These are phyloP conservation scores for Heterodera filipjevi DNA, from an alignment of 2,888 invertebrate species.

Conservation along the genomic window DNA sequence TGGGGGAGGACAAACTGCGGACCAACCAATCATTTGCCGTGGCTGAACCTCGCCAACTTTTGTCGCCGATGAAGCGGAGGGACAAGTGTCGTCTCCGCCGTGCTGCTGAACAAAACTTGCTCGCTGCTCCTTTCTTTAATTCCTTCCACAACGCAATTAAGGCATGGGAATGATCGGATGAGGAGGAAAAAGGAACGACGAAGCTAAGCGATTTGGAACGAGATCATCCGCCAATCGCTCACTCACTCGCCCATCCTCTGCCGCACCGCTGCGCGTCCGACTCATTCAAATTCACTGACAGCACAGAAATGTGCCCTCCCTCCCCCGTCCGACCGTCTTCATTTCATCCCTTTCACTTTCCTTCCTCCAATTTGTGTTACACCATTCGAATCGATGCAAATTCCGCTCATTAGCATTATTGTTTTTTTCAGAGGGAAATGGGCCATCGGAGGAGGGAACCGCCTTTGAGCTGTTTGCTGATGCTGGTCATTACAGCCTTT, in stretches of 20 bases:
- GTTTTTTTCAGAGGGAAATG: neutral
- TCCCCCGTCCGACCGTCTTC: neutral
- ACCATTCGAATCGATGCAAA: neutral
- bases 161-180: neutral
- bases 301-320: neutral
- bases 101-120: slow-evolving; percentile 5
- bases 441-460: neutral
- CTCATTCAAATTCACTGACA: neutral
- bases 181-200: neutral
- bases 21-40: neutral
- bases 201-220: neutral
- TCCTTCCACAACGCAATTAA: neutral
- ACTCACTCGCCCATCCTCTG: neutral
- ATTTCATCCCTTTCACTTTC: neutral
- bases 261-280: neutral
- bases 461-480: neutral
- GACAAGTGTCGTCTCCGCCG: too few relatives aligned
- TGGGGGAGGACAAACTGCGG: neutral
- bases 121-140: neutral
- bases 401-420: neutral
- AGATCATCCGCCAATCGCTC: neutral
- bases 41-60: neutral
- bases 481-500: neutral
- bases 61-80: neutral
- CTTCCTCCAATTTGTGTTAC: neutral